Conservation (phyloP, 2,888 invertebrate species). For the Drosophila rellima region DNA sequence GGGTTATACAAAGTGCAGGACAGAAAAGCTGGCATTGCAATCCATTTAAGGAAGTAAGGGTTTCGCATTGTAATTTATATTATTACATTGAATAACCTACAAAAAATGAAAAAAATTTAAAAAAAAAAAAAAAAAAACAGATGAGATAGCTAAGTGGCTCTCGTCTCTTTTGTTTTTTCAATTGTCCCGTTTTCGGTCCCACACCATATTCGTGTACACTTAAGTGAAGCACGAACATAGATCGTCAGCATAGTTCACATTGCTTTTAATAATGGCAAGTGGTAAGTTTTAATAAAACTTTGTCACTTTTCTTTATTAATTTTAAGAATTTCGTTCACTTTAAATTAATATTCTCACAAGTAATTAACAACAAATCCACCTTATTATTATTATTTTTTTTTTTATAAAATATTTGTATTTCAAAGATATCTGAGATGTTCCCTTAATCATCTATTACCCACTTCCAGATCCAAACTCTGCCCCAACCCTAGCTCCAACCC, state of each 20-base stretch:
- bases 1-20: conserved; percentile 49
- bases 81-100: conserved; percentile 59
- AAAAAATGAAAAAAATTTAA: conserved; percentile 45
- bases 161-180: not conserved
- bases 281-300: not conserved
- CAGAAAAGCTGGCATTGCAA: conserved; percentile 35
- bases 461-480: not conserved
- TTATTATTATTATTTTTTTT: no score
- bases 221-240: not conserved
- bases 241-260: not conserved
- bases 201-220: not conserved
- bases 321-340: no score
- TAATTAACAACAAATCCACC: no score
- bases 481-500: not conserved
- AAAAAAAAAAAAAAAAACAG: conserved; percentile 29
- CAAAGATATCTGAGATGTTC: not conserved
- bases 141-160: conserved; percentile 32
- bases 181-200: not conserved
- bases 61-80: conserved; percentile 61
- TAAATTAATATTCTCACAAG: no score
- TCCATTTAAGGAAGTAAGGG: conserved; percentile 49
- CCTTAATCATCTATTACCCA: not conserved
- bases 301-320: no score
- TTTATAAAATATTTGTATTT: no score
- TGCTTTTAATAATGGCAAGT: not conserved